A percentile compares a stretch with the other conserved stretches of the same genome.
phyloP scores from a whole-genome alignment of 2,888 invertebrate genomes.

The Eristalis arbustorum region DNA sequence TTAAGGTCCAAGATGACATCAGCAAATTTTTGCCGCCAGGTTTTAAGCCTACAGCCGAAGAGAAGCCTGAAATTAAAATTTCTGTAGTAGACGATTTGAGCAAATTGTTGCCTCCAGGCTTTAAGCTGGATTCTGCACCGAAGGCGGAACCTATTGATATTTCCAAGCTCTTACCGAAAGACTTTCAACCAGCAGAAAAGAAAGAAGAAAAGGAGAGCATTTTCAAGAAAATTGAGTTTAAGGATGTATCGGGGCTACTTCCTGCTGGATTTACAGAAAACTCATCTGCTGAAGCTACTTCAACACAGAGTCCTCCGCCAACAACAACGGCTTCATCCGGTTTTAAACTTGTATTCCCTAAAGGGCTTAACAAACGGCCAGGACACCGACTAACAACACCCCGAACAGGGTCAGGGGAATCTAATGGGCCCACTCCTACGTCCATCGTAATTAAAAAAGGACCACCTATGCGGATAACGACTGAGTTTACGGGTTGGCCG shows the following conservation, averaged over 20 bases:
- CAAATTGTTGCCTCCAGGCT: conserved; percentile 84
- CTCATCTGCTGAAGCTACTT: conserved; percentile 13
- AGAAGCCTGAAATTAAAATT: conserved; percentile 61
- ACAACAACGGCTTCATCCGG: conserved; percentile 80
- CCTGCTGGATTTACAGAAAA: conserved; percentile 82
- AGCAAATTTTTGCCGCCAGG: conserved; percentile 85
- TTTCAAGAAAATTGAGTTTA: conserved; percentile 76
- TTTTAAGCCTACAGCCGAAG: conserved; percentile 81
- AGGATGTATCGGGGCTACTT: conserved; percentile 81
- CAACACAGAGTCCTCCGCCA: conserved; percentile 74
- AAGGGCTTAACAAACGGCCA: conserved; percentile 82
- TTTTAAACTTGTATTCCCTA: conserved; percentile 89
- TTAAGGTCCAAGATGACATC: conserved; percentile 82
- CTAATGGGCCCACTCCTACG: conserved; percentile 81
- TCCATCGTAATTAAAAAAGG: conserved; percentile 89
- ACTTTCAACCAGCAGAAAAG: conserved; percentile 80
- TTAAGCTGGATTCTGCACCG: conserved; percentile 80
- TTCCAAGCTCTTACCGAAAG: conserved; percentile 84
- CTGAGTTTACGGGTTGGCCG: conserved; percentile 95
- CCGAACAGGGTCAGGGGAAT: conserved; percentile 77
- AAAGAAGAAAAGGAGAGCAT: conserved; percentile 64
- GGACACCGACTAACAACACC: conserved; percentile 83
- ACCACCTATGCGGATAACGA: conserved; percentile 92
- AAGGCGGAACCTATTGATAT: conserved; percentile 79
- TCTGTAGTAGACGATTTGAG: conserved; percentile 83